Percentiles rank a stretch among this genome's conserved stretches.
phyloP scores from a whole-genome alignment of 2,888 invertebrate species.

The Parasteatoda lunata region DNA sequence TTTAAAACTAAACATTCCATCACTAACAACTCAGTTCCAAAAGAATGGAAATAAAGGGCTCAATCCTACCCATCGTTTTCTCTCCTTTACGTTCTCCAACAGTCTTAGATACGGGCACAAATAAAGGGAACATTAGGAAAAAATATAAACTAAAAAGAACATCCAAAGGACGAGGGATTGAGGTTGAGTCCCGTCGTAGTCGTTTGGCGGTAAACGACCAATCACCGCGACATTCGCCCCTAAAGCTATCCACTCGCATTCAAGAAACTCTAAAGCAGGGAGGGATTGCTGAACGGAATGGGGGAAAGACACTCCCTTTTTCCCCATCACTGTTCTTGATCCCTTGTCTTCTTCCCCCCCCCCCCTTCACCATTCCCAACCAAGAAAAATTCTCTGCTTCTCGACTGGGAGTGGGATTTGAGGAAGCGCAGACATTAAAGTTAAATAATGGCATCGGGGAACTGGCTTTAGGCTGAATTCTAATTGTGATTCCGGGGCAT shows the following conservation, averaged over 20 bases:
- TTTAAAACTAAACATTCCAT: no score
- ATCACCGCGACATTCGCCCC: constrained; percentile 63
- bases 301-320: constrained; percentile 46
- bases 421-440: constrained; percentile 64
- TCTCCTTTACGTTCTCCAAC: neutral
- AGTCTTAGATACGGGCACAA: neutral
- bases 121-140: neutral
- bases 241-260: constrained; percentile 6
- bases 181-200: constrained; percentile 24
- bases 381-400: neutral
- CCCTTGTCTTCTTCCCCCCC: constrained; percentile 25
- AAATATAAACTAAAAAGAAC: neutral
- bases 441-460: constrained; percentile 9
- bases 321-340: constrained; percentile 22
- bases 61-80: neutral
- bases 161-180: constrained; percentile 24
- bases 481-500: constrained; percentile 8
- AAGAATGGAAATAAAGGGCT: no score
- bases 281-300: neutral
- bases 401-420: constrained; percentile 16
- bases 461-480: neutral
- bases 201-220: constrained; percentile 64
- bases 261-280: constrained; percentile 20
- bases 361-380: neutral
- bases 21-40: no score